phyloP scores from a whole-genome alignment of 2,888 invertebrate species.

The Lissonota sp. region DNA sequence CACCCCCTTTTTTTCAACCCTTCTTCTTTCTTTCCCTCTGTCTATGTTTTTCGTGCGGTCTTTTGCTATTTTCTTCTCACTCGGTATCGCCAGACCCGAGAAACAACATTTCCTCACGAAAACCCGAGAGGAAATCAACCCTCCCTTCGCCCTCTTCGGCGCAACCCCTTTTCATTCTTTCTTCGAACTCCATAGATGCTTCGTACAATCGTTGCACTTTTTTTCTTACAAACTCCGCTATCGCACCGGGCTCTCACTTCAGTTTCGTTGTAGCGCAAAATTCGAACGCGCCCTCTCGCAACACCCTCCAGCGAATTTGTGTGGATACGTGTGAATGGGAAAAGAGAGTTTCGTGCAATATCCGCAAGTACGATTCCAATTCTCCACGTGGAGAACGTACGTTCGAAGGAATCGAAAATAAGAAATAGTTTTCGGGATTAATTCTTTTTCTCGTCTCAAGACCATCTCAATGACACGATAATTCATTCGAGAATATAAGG shows the following conservation, averaged over 20 bases:
- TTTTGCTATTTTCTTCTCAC: background rate
- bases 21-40: constrained; percentile 32
- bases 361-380: background rate
- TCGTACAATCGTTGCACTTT: constrained; percentile 19
- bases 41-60: constrained; percentile 8
- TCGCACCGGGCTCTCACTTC: background rate
- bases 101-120: constrained; percentile 20
- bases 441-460: constrained; percentile 1
- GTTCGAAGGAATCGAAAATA: background rate
- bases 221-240: background rate
- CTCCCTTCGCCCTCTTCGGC: background rate
- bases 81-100: background rate
- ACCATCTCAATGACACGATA: constrained; percentile 10
- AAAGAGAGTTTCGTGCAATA: no score
- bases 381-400: no score
- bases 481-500: no score
- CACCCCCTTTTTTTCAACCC: background rate
- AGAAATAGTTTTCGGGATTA: constrained; percentile 11
- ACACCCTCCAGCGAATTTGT: background rate
- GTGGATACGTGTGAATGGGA: no score
- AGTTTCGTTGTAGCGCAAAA: constrained; percentile 23
- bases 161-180: background rate
- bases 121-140: background rate
- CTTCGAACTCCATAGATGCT: background rate
- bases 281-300: constrained; percentile 17